Evolutionary conservation across 2,113 vertebrate species (phyloP).

Genomic region (Oceanodroma tethys): DNA sequence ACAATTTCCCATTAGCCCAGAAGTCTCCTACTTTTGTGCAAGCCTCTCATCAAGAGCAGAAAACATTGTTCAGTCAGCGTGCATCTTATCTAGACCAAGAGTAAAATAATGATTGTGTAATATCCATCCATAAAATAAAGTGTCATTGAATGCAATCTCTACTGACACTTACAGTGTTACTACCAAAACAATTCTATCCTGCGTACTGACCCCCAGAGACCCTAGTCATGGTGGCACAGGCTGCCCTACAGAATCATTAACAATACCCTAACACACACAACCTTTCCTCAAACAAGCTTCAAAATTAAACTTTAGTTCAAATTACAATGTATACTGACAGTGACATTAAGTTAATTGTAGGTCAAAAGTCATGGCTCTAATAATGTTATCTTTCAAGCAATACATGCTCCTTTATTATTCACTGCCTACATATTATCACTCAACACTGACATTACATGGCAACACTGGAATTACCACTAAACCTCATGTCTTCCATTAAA

Average conservation of each 20-base stretch:
- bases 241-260: neutral
- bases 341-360: neutral
- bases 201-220: neutral
- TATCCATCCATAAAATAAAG: neutral
- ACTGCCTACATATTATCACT: neutral
- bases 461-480: neutral
- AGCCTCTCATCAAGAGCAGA: neutral
- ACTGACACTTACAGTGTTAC: neutral
- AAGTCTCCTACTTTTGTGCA: neutral
- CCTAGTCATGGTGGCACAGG: neutral
- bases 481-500: constrained; percentile 8
- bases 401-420: neutral
- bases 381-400: neutral
- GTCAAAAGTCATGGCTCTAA: neutral
- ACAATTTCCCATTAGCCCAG: neutral
- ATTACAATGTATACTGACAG: fast-evolving
- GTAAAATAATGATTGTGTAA: neutral
- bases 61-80: neutral
- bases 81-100: neutral
- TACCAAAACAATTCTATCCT: neutral
- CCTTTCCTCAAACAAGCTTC: neutral
- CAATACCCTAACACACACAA: neutral
- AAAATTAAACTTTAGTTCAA: neutral
- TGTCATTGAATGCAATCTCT: fast-evolving
- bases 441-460: neutral